Conservation (phyloP, 2,113 vertebrate species). For the Polypterus senegalus region DNA sequence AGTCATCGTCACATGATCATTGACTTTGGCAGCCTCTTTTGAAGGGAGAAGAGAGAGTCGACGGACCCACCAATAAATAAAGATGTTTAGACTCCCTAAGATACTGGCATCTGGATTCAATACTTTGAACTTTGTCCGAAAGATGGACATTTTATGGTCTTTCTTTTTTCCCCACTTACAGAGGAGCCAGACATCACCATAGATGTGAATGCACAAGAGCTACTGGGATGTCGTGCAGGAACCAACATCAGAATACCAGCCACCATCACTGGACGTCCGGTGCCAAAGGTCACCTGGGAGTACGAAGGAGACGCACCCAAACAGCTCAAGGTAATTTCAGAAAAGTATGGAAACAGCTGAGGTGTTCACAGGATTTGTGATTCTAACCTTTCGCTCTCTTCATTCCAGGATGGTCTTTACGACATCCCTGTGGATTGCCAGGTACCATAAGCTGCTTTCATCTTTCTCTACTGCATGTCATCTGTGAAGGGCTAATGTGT, state of each 20-base stretch:
- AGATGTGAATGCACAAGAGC: constrained; percentile 66
- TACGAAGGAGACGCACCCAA: constrained; percentile 83
- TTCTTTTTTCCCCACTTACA: constrained; percentile 35
- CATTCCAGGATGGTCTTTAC: constrained; percentile 65
- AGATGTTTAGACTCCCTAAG: too few relatives aligned
- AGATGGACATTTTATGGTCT: neutral
- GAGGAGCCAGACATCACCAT: constrained; percentile 74
- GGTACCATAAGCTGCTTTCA: constrained; percentile 41
- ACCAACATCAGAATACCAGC: constrained; percentile 72
- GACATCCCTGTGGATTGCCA: constrained; percentile 78
- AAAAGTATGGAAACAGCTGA: too few relatives aligned
- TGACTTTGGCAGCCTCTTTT: too few relatives aligned
- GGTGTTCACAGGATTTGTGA: too few relatives aligned
- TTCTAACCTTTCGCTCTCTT: constrained; percentile 20
- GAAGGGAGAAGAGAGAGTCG: too few relatives aligned
- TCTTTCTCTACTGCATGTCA: neutral
- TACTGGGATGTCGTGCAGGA: constrained; percentile 69
- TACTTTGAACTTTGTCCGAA: constrained; percentile 1
- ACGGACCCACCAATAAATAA: too few relatives aligned
- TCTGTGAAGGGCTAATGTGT: constrained; percentile 9
- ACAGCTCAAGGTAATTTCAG: constrained; percentile 54
- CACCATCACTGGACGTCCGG: constrained; percentile 68
- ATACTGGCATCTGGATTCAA: neutral
- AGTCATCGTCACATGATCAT: too few relatives aligned
- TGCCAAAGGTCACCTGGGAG: constrained; percentile 82